Conservation (phyloP, 92 coral and sea anemone species). For the Actinostola sp. region DNA sequence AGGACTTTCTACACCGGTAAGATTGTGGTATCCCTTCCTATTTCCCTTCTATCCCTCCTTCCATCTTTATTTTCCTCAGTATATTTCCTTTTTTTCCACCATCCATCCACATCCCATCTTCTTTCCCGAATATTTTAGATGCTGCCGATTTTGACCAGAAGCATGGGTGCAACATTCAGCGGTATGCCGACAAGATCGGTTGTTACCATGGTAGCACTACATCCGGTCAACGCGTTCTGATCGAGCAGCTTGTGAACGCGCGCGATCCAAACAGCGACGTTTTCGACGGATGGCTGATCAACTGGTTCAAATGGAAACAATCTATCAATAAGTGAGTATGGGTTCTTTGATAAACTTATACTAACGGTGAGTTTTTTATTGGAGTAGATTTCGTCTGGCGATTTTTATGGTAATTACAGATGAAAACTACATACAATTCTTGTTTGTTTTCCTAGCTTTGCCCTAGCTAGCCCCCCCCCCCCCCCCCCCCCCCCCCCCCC, state of each 20-base stretch:
- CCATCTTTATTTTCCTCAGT: too few relatives aligned
- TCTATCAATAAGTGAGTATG: slow-evolving; percentile 8
- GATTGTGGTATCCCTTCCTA: not conserved
- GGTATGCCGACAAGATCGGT: not conserved
- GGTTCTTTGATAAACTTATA: not conserved
- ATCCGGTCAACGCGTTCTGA: not conserved
- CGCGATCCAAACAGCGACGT: not conserved
- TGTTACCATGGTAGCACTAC: not conserved
- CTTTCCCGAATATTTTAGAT: not conserved
- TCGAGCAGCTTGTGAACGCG: not conserved
- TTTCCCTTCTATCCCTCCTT: not conserved
- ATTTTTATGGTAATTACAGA: too few relatives aligned
- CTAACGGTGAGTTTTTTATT: too few relatives aligned
- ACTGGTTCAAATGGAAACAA: slow-evolving; percentile 15
- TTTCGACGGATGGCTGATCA: not conserved
- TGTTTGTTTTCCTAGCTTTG: too few relatives aligned
- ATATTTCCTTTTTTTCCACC: not conserved
- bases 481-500: too few relatives aligned
- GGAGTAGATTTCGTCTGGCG: too few relatives aligned
- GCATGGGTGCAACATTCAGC: not conserved
- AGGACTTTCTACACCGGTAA: too few relatives aligned
- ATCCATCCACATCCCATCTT: not conserved
- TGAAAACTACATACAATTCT: too few relatives aligned
- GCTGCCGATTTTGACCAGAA: not conserved
- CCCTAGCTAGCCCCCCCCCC: too few relatives aligned